phyloP scores from a whole-genome alignment of 2,888 invertebrate species.

The Adelognathus sp. region DNA sequence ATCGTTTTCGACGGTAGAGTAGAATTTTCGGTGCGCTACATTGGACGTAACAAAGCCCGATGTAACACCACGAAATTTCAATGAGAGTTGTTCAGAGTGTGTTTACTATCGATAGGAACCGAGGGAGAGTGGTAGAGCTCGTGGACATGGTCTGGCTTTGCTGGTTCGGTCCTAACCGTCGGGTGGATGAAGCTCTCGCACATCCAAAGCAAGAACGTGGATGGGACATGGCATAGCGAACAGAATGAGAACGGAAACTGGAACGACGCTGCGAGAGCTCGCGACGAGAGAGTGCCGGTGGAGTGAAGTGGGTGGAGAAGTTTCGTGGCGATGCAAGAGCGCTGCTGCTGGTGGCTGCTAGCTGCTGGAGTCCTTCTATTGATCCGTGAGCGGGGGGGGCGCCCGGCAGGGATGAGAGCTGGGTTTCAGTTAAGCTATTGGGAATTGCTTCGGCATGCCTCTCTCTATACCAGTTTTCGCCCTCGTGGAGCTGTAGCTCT shows the following conservation, averaged over 20 bases:
- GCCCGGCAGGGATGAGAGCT: constrained; percentile 58
- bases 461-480: constrained; percentile 31
- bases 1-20: no score
- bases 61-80: background rate
- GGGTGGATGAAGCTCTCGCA: constrained; percentile 1
- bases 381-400: constrained; percentile 51
- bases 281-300: constrained; percentile 56
- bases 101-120: background rate
- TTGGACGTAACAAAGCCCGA: background rate
- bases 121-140: constrained; percentile 8
- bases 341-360: constrained; percentile 35
- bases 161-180: background rate
- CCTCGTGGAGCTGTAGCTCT: background rate
- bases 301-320: constrained; percentile 59
- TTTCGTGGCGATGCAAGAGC: constrained; percentile 60
- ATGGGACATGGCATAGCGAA: constrained; percentile 35
- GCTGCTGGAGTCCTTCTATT: constrained; percentile 54
- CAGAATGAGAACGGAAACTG: constrained; percentile 52
- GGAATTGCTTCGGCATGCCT: constrained; percentile 65
- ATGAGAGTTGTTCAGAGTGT: background rate
- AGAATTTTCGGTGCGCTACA: background rate
- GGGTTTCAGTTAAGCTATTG: constrained; percentile 74
- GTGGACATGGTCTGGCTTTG: constrained; percentile 8
- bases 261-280: constrained; percentile 47
- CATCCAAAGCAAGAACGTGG: constrained; percentile 30